Evolutionary conservation across 1,140 invertebrate species (phyloP).

Genomic region (Drosophila erecta): DNA sequence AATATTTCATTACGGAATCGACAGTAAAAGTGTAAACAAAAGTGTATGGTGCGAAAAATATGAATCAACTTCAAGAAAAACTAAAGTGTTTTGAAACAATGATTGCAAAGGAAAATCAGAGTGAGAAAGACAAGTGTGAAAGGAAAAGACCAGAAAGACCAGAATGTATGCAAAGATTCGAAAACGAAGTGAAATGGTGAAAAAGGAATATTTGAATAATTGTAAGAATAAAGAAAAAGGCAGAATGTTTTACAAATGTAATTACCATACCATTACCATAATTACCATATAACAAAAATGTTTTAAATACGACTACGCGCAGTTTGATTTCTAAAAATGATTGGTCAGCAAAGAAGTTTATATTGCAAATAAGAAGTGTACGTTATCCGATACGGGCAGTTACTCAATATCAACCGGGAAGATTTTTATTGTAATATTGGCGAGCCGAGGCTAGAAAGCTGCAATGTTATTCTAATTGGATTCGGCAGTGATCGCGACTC

Average conservation of each 20-base stretch:
- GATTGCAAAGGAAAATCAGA: too few species aligned
- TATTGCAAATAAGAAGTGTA: background rate
- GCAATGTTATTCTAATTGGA: too few species aligned
- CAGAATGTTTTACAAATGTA: background rate
- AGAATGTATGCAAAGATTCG: too few species aligned
- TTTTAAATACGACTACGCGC: background rate
- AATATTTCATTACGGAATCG: background rate
- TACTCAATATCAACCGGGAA: conserved; percentile 1
- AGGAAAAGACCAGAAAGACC: too few species aligned
- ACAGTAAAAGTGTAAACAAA: background rate
- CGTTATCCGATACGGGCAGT: background rate
- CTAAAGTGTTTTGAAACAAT: too few species aligned
- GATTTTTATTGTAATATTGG: background rate
- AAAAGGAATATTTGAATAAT: too few species aligned
- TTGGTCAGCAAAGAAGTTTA: conserved; percentile 1
- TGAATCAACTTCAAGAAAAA: too few species aligned
- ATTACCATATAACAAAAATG: too few species aligned
- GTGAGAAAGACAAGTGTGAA: too few species aligned
- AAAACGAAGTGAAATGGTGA: too few species aligned
- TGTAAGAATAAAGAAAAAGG: background rate
- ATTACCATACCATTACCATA: too few species aligned
- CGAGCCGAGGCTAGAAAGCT: background rate
- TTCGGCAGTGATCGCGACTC: too few species aligned
- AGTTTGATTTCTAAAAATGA: background rate
- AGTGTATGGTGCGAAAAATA: background rate